Evolutionary conservation across 2,888 invertebrate genomes (phyloP).

Genomic region (Stenolophus ochropezus): DNA sequence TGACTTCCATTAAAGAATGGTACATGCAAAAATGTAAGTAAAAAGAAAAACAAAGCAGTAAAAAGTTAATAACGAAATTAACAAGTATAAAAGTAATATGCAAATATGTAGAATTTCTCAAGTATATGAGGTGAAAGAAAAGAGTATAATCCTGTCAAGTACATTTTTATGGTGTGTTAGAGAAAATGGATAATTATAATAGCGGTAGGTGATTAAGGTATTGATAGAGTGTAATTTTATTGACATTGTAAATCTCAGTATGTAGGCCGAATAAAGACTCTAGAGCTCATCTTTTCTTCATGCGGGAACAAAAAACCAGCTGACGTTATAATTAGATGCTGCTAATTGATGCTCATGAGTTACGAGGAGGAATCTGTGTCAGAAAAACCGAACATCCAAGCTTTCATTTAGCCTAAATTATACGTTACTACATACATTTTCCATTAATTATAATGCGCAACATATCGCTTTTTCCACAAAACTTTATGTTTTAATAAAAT

Average conservation of each 20-base stretch:
- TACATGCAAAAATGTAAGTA: no score
- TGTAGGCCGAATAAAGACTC: constrained; percentile 40
- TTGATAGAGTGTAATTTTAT: constrained; percentile 17
- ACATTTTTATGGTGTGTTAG: background rate
- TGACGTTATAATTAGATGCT: constrained; percentile 48
- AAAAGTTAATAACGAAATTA: background rate
- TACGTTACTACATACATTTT: constrained; percentile 44
- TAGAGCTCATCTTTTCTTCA: constrained; percentile 13
- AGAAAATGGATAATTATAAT: constrained; percentile 24
- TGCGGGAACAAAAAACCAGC: constrained; percentile 35
- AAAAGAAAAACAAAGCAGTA: background rate
- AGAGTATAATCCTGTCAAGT: background rate
- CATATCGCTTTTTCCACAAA: constrained; percentile 36
- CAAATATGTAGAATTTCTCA: background rate
- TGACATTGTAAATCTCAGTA: constrained; percentile 31
- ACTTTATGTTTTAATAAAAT: constrained; percentile 42
- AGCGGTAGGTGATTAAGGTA: background rate
- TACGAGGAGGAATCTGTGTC: constrained; percentile 53
- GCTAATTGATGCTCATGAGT: constrained; percentile 53
- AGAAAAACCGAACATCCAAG: constrained; percentile 46
- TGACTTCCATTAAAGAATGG: no score
- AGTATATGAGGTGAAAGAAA: background rate
- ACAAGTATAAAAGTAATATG: background rate
- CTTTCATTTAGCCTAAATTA: constrained; percentile 54
- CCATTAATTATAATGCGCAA: constrained; percentile 49